Evolutionary conservation across 2,888 invertebrate species (phyloP), one percentile per base, ranked within the genome.

Genomic region (Diploptera punctata): DNA sequence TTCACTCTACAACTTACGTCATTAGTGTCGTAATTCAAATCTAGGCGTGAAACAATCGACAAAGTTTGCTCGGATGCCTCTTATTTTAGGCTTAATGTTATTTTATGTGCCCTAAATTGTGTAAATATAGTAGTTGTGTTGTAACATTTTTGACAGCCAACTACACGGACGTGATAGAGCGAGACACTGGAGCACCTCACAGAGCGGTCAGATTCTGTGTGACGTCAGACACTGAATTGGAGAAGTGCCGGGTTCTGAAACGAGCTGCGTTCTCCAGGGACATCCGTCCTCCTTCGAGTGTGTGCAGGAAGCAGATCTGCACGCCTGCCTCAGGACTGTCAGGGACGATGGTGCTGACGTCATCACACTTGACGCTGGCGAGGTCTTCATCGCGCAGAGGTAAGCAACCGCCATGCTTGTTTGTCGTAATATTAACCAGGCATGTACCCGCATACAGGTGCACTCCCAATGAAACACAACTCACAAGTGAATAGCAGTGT

Each of bases 221-320:
- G 13, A 87, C 87, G 18, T 86, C 86, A 0, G 86, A 88, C 43
- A 87, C 87, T 2, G 94, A 93, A 75, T 80, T 89, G 75, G 85
- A 87, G 19, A 97, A 97, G 81, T 97, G 97, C 79, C 83, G 87
- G 16, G 87, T 88, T 0, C 87, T 95, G 79, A 86, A 88, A 0
- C 86, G 87, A 73, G 91, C 91, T 33, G 91, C 94, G 0, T 92
- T 90, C 81, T 91, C 93, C 2, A 86, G 94, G 71, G 91, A 93
- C 79, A 90, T 93, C 52, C 86, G 94, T 5, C 97, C 97, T 0
- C 90, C 76, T 86, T 96, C 62, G 91, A 92, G 79, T 97, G 97
- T 80, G 84, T 91, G 0, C 84, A 87, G 75, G 89, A 91, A 54
- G 84, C 87, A 47, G 86, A 86, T 29, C 86, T 89, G 61, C 87